These are phyloP conservation scores for Cydia strobilella DNA, from an alignment of 1,140 invertebrate genomes.

Conservation along the genomic window DNA sequence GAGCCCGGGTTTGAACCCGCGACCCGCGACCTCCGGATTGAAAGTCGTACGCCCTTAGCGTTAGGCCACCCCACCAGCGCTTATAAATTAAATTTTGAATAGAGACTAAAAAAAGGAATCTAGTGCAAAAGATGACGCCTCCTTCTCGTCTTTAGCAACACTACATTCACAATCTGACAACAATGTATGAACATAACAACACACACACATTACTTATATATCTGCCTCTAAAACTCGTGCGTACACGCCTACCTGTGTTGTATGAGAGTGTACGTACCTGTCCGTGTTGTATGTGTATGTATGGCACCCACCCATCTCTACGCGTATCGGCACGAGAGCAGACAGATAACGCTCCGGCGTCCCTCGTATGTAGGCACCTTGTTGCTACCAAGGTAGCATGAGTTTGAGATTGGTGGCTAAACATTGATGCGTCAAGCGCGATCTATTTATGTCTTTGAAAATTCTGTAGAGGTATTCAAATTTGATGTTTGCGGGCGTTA, in stretches of 20 bases:
- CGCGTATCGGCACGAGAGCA: slow-evolving; percentile 3
- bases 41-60: too few species aligned
- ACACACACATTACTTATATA: neutral
- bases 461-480: neutral
- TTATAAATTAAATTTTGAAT: too few species aligned
- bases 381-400: slow-evolving; percentile 55
- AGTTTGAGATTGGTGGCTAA: slow-evolving; percentile 26
- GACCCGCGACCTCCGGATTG: too few species aligned
- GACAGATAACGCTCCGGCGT: slow-evolving; percentile 44
- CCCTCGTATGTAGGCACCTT: slow-evolving; percentile 59
- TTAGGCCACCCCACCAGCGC: too few species aligned
- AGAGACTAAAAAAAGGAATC: too few species aligned
- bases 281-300: slow-evolving; percentile 13
- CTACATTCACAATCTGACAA: neutral
- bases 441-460: neutral
- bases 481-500: neutral
- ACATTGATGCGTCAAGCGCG: neutral
- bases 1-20: too few species aligned
- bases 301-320: slow-evolving; percentile 23
- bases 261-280: neutral
- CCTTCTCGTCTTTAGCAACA: too few species aligned
- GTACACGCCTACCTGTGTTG: slow-evolving; percentile 26
- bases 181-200: neutral
- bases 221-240: neutral
- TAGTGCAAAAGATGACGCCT: too few species aligned